Evolutionary conservation across 2,888 invertebrate species (phyloP).

Genomic region (Netelia inedita): DNA sequence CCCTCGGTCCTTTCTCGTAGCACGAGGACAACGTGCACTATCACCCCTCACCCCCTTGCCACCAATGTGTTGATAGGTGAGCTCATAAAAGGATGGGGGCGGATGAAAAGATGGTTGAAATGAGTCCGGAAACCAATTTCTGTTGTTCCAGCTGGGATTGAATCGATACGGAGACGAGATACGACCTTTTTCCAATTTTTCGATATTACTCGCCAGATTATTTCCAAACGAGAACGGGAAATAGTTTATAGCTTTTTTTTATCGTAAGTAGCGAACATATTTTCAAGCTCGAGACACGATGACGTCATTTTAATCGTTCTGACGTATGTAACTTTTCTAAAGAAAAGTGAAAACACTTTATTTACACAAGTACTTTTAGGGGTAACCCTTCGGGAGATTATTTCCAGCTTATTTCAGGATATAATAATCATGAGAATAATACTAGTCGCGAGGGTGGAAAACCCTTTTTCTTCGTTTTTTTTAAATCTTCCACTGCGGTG

Average conservation of each 20-base stretch:
- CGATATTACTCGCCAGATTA: neutral
- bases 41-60: slow-evolving; percentile 36
- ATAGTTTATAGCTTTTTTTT: too few relatives aligned
- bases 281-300: too few relatives aligned
- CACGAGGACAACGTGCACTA: slow-evolving; percentile 2
- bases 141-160: slow-evolving; percentile 66
- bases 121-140: slow-evolving; percentile 1
- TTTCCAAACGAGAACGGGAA: too few relatives aligned
- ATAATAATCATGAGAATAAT: slow-evolving; percentile 19
- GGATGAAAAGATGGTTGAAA: slow-evolving; percentile 39
- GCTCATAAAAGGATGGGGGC: slow-evolving; percentile 14
- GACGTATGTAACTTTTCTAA: slow-evolving; percentile 10
- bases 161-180: slow-evolving; percentile 64
- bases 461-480: slow-evolving; percentile 10
- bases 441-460: slow-evolving; percentile 12
- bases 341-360: neutral
- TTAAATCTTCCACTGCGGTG: neutral
- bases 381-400: neutral
- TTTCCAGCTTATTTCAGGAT: neutral
- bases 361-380: slow-evolving; percentile 27
- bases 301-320: neutral
- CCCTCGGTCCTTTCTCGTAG: slow-evolving; percentile 1
- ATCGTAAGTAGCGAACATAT: too few relatives aligned
- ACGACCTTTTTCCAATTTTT: slow-evolving; percentile 10
- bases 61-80: slow-evolving; percentile 46